phyloP scores from a whole-genome alignment of 2,797 vertebrate genomes.

The Epinephelus malabaricus region DNA sequence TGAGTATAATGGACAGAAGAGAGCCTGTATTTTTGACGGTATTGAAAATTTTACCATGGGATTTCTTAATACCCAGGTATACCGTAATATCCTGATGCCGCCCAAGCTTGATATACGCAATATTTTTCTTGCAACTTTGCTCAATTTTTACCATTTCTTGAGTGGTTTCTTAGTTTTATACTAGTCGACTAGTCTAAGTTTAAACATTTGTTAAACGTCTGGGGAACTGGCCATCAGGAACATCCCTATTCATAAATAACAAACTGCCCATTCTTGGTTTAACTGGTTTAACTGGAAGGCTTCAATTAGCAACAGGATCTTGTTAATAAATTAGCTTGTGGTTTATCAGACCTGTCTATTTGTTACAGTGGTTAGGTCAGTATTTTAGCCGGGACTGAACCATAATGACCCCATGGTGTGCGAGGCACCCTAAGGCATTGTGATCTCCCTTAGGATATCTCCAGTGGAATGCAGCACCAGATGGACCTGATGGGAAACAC shows the following conservation, averaged over 20 bases:
- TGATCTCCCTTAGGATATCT: slow-evolving; percentile 73
- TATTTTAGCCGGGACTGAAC: slow-evolving; percentile 58
- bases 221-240: too few species aligned
- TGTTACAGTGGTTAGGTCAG: slow-evolving; percentile 24
- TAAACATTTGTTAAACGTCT: too few species aligned
- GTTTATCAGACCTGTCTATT: not conserved
- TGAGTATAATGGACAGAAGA: too few species aligned
- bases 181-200: too few species aligned
- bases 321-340: slow-evolving; percentile 19
- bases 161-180: too few species aligned
- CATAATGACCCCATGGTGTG: slow-evolving; percentile 57
- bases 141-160: too few species aligned
- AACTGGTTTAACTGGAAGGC: not conserved
- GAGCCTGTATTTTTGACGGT: too few species aligned
- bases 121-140: too few species aligned
- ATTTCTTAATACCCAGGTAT: too few species aligned
- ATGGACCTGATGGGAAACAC: slow-evolving; percentile 84
- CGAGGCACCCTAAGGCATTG: slow-evolving; percentile 46
- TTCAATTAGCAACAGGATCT: not conserved
- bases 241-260: not conserved
- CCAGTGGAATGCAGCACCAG: slow-evolving; percentile 79
- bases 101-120: too few species aligned
- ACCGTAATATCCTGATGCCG: too few species aligned
- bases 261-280: slow-evolving; percentile 7
- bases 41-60: too few species aligned